Base-by-base conservation (phyloP, 2,797 vertebrate species). In the Stomatorhinus walkeri region DNA sequence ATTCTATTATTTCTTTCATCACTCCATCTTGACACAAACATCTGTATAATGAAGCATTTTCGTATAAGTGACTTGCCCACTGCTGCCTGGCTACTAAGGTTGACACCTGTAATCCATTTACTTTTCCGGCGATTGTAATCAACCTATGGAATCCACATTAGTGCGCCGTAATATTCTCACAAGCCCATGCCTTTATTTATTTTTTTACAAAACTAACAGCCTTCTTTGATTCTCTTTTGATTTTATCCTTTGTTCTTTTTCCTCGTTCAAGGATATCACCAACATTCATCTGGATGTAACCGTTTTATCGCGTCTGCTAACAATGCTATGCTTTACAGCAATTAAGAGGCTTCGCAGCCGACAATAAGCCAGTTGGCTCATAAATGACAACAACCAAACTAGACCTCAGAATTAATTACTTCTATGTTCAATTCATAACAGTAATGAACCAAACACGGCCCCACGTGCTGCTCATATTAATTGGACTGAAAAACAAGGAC, bases 401-500 rank as follows among this genome's bases (percentile, higher is more conserved):
- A 81, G 76, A 81, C 76, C 68, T 72, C 88, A 85, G 51, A 88
- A 59, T 36, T 40, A 85, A 89, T 85, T 61, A 61, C 56, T 89
- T 85, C 40, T 51, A 28, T 40, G 46, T 56, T 79, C 40, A 24
- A 76, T 81, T 52, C 52, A 54, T 87, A 61, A 87, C 43, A 46
- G 40, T 84, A 24, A 76, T 36, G 85, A 85, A 59, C 49, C 54
- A 43, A 51, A 12, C 48, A 14, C n/a, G 51, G 64, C 64, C 48
- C 5, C 85, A 24, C 19, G 40, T 81, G 49, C 68, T 28, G n/a
- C 36, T 79, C 64, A 87, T 32, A 87, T 89, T 87, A 89, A 89
- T 89, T 89, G 85, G 88, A 56, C 85, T 79, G 85, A 79, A 22
- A 19, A 87, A 86, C n/a, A 61, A 87, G 88, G 36, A 64, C 19